A percentile compares a stretch with the other conserved stretches of the same genome.
Conservation (phyloP, 2,113 vertebrate genomes). For the Ursus arctos region DNA sequence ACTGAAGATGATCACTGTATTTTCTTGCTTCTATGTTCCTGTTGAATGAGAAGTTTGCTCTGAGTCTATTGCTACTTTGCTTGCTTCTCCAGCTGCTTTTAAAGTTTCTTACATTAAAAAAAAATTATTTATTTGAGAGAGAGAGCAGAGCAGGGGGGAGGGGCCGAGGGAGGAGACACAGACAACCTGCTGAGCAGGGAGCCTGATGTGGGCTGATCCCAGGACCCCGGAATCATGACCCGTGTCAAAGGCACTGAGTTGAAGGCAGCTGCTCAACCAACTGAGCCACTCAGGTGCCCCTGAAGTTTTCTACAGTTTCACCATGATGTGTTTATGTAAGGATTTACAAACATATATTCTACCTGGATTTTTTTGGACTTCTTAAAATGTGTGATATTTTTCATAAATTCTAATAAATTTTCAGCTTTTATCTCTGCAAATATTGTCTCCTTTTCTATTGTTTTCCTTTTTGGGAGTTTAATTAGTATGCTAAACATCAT, state of each 20-base stretch:
- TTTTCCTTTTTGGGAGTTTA: not conserved
- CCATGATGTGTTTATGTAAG: not conserved
- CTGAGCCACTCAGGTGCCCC: not conserved
- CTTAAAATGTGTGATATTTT: constrained; percentile 20
- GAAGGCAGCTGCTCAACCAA: not conserved
- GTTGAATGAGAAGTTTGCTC: not conserved
- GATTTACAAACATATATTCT: not conserved
- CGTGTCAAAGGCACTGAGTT: not conserved
- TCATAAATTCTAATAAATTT: not conserved
- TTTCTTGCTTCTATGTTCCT: not conserved
- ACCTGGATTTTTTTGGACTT: not conserved
- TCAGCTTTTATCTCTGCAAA: not conserved
- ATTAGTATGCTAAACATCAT: not conserved
- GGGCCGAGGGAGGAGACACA: not conserved
- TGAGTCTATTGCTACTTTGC: not conserved
- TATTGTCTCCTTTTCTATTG: not conserved
- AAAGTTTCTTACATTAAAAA: not conserved
- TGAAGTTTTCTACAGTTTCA: not conserved
- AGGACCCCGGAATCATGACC: not conserved
- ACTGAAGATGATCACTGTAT: not conserved
- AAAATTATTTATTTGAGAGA: not conserved
- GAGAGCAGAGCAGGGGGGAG: not conserved
- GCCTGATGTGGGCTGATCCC: not conserved
- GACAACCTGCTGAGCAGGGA: not conserved
- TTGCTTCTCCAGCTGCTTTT: not conserved